phyloP scores from a whole-genome alignment of 2,888 invertebrate species.

The Spilarctia lutea region DNA sequence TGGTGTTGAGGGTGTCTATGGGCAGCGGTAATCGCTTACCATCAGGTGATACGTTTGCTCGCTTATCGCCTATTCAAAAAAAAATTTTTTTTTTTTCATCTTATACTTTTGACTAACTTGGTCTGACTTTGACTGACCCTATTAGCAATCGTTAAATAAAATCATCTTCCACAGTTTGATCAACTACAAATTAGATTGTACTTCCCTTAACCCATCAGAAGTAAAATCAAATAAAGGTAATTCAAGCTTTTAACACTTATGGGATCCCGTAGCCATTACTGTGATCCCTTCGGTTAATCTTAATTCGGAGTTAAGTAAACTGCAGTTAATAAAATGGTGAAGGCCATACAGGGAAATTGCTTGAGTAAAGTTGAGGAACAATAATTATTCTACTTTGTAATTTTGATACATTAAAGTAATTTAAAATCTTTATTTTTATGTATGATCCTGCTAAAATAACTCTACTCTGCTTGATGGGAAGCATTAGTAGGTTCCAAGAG shows the following conservation, averaged over 20 bases:
- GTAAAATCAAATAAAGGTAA: conserved; percentile 27
- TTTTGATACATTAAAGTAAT: neutral
- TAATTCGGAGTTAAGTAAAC: conserved; percentile 34
- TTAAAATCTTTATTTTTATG: neutral
- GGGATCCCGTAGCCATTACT: conserved; percentile 24
- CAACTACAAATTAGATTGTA: conserved; percentile 16
- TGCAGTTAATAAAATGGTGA: conserved; percentile 26
- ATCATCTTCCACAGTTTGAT: neutral
- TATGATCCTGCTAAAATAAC: too few species aligned
- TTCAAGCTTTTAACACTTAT: conserved; percentile 25
- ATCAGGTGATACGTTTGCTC: too few species aligned
- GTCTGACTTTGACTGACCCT: neutral
- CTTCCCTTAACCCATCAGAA: conserved; percentile 10
- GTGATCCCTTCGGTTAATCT: conserved; percentile 24
- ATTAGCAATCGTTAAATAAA: neutral
- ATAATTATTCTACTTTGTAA: neutral
- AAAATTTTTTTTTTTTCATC: too few species aligned
- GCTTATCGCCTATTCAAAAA: too few species aligned
- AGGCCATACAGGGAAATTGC: conserved; percentile 9
- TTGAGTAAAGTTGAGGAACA: neutral
- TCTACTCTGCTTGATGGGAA: too few species aligned
- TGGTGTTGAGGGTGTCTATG: too few species aligned
- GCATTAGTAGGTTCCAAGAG: too few species aligned
- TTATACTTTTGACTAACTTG: too few species aligned
- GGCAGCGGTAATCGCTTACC: too few species aligned